Conservation (phyloP, 2,888 invertebrate species). For the Drosophila koepferae region DNA sequence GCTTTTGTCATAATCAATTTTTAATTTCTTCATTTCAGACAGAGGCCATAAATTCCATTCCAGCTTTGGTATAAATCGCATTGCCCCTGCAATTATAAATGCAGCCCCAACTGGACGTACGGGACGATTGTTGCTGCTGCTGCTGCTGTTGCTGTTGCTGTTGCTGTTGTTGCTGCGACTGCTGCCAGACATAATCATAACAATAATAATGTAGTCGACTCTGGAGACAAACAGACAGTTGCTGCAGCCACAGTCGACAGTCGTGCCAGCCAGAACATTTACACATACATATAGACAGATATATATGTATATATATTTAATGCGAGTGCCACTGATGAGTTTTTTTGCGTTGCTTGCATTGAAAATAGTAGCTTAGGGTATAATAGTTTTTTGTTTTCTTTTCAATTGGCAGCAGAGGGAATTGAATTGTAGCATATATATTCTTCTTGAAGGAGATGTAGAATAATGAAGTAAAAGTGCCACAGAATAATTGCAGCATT, state of each 20-base stretch:
- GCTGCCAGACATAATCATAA: slow-evolving; percentile 80
- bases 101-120: slow-evolving; percentile 30
- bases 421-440: background rate
- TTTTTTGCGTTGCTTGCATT: slow-evolving; percentile 26
- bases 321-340: slow-evolving; percentile 67
- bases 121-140: slow-evolving; percentile 22
- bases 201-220: slow-evolving; percentile 76
- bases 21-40: slow-evolving; percentile 80
- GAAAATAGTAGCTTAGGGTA: background rate
- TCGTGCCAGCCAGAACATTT: slow-evolving; percentile 8
- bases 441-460: too few species aligned
- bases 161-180: slow-evolving; percentile 50
- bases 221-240: slow-evolving; percentile 62
- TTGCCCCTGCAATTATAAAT: slow-evolving; percentile 74
- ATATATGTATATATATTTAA: slow-evolving; percentile 20
- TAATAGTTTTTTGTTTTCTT: background rate
- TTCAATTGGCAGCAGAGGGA: background rate
- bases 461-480: too few species aligned
- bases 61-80: slow-evolving; percentile 82
- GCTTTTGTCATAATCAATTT: slow-evolving; percentile 82
- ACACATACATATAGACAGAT: slow-evolving; percentile 4
- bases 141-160: slow-evolving; percentile 21
- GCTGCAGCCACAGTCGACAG: slow-evolving; percentile 3
- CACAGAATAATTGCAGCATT: background rate
- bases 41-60: slow-evolving; percentile 78